Base-by-base conservation (phyloP, 53 echinoderm and acorn worm genomes). In the Zoroaster sp. region DNA sequence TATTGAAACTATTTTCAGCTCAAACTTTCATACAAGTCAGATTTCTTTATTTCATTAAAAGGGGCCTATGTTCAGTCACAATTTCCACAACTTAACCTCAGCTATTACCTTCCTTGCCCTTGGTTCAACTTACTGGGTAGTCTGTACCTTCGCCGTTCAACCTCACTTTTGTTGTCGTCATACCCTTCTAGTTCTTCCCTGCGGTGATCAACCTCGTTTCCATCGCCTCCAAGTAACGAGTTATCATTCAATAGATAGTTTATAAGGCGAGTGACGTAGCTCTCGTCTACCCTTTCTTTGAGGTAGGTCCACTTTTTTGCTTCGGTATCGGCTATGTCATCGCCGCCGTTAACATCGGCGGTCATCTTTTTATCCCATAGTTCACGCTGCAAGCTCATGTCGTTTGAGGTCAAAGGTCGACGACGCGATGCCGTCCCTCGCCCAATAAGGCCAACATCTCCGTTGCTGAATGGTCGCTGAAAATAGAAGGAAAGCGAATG, bases 361-460 rank as follows among this genome's bases (percentile, higher is more conserved):
- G 85, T 18, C 85, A 85, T 85, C 52, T 85, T 85, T 67, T 85
- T 69, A 43, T 85, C 85, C 85, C 85, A 85, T 23, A 85, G 37
- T 69, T 45, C 71, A 49, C 70, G 85, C 38, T 85, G 85, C 51
- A 85, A 4, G 70, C n/a, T n/a, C n/a, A 49, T 40, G 71, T 85
- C 47, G 35, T 85, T 70, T 8, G 63, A 21, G 3, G 85, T 1
- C 13, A 36, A 18, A 49, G 72, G 71, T 51, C 33, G 72, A 71
- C 35, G 71, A 11, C 14, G 49, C 32, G 43, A 18, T 33, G 85
- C 10, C 46, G 71, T 15, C 49, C 45, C 35, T 38, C 51, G 49
- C 20, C 47, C 35, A 18, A 23, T 35, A 35, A 70, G 51, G 35
- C 35, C 72, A 51, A 28, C 23, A 10, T 59, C 28, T 59, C 63